Evolutionary conservation across 2,888 invertebrate genomes (phyloP), one percentile per base, ranked within the genome.

Genomic region (Scelioninae gen. 2): DNA sequence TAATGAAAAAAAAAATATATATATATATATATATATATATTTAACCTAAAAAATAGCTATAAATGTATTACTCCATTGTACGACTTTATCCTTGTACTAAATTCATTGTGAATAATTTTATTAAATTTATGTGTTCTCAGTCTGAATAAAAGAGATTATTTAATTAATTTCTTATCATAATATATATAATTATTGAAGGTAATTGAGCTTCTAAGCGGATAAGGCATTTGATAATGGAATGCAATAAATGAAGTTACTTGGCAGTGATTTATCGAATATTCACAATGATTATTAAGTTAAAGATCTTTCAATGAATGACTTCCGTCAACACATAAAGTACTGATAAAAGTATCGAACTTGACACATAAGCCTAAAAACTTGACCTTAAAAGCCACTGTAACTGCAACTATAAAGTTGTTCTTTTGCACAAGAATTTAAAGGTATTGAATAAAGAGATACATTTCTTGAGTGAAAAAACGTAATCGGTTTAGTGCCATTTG

Each of bases 231-330:
- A n/a, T n/a, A 35, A 3, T 2, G 35, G 11, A 13, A 3, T 13
- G 11, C 13, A 35, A 35, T 35, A 35, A 35, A 35, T 6, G 35
- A 5, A 4, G 2, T 35, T 35, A 35, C 16, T 2, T 39, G 39
- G 16, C 37, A 19, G 18, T 37, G 37, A 25, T 53, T 22, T 39
- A 53, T 35, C 9, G 6, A 53, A 53, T 39, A 3, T 39, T 39
- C 16, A 39, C 16, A 15, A 16, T 39, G 16, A 39, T 39, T 5
- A 6, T 4, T 39, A 39, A 39, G 16, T 39, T 3, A 16, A 39
- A 39, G 6, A 39, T 39, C 15, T 39, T 7, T n/a, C 6, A 7
- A 31, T 31, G 7, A 31, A 31, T 2, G 7, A 39, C 16, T 39
- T 39, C 39, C 39, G 39, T 39, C 39, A 39, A 16, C 39, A 15